These are phyloP conservation scores for Pempheris klunzingeri DNA, from an alignment of 2,797 vertebrate genomes.

Conservation along the genomic window DNA sequence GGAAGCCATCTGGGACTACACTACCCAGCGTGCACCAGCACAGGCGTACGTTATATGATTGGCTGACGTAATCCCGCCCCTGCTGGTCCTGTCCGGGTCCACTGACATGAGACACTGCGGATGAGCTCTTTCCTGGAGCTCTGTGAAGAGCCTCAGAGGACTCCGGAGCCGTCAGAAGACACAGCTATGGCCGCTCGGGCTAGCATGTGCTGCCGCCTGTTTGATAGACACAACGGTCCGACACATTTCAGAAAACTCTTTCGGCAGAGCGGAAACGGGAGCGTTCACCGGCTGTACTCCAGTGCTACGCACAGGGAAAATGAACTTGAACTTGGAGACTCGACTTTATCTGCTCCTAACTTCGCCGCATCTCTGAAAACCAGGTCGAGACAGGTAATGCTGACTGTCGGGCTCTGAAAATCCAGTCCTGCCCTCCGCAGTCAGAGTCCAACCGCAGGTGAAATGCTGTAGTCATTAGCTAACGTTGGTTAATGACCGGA, in stretches of 20 bases:
- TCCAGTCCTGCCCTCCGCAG: too few species aligned
- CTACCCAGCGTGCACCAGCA: slow-evolving; percentile 58
- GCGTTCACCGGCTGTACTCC: slow-evolving; percentile 57
- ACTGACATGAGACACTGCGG: slow-evolving; percentile 26
- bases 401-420: too few species aligned
- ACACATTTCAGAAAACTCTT: slow-evolving; percentile 26
- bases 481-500: not conserved
- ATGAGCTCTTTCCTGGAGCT: not conserved
- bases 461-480: not conserved
- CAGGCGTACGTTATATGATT: slow-evolving; percentile 31
- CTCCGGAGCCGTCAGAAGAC: not conserved
- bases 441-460: not conserved
- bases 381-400: slow-evolving; percentile 52
- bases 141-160: not conserved
- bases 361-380: slow-evolving; percentile 48
- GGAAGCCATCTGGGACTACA: slow-evolving; percentile 41
- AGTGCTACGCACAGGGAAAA: slow-evolving; percentile 72
- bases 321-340: slow-evolving; percentile 60
- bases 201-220: slow-evolving; percentile 48
- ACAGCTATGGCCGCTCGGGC: slow-evolving; percentile 63
- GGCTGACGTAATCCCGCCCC: slow-evolving; percentile 49
- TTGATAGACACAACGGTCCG: slow-evolving; percentile 9
- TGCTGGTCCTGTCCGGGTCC: not conserved
- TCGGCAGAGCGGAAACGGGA: not conserved
- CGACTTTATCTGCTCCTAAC: slow-evolving; percentile 53